Evolutionary conservation across 2,797 vertebrate genomes (phyloP), one percentile per base, ranked within the genome.

Genomic region (Arnoldichthys spilopterus): DNA sequence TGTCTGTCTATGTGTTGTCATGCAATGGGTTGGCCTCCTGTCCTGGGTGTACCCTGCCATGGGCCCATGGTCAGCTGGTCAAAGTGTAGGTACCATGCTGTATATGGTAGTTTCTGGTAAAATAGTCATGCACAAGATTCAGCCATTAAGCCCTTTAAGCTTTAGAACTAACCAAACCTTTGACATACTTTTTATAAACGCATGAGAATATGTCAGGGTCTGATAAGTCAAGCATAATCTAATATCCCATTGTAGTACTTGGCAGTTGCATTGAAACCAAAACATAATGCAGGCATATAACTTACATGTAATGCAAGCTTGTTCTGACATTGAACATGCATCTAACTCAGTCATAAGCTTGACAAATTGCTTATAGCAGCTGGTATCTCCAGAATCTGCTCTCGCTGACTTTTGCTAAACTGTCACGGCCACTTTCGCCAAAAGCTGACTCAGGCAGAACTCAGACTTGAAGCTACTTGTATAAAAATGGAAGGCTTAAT

Each of bases 401-500:
- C 68, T 59, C 68, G 71, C 75, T 22, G 49, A 81, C 67, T 43
- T 56, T 61, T 56, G n/a, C 67, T 76, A 58, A 68, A 77, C 45
- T 62, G 53, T 77, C 75, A 68, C 45, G 4, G 77, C 30, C 51
- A 1, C 26, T 74, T 68, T 26, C 20, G 66, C 40, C 81, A 75
- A 78, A 58, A 78, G 76, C 80, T 78, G 66, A 82, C 75, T 30
- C 72, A 78, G 28, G 76, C 63, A 63, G 51, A 74, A 63, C 47
- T 64, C 30, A 56, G 66, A 59, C 72, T 76, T 58, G 54, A 43
- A 58, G 77, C 32, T 43, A 56, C 53, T 56, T 74, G 54, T 53
- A 34, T 37, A 43, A 47, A 51, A 71, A 68, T 37, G 61, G 53
- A 4, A 63, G 74, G 30, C 59, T 75, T 82, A 82, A 82, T 67